Conservation (phyloP, 92 coral and sea anemone species). For the Zoanthus sociatus region DNA sequence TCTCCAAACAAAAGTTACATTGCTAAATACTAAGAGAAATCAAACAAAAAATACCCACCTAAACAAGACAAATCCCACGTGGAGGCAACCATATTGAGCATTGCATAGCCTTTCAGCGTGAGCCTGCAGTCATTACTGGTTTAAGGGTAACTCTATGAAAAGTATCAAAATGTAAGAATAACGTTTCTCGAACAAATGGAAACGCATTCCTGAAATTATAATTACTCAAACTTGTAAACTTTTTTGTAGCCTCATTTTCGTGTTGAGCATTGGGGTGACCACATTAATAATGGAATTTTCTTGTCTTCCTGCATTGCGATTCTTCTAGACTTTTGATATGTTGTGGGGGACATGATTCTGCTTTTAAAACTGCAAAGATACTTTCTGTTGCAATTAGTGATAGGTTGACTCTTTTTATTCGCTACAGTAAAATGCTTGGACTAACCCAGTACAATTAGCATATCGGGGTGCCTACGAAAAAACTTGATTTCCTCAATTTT, state of each 20-base stretch:
- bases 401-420: slow-evolving; percentile 48
- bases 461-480: too few relatives aligned
- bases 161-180: slow-evolving; percentile 15
- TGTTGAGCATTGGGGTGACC: slow-evolving; percentile 35
- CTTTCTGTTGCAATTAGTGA: slow-evolving; percentile 56
- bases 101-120: slow-evolving; percentile 5
- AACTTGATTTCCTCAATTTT: too few relatives aligned
- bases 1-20: slow-evolving; percentile 3
- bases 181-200: slow-evolving; percentile 23
- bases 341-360: background rate
- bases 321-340: slow-evolving; percentile 19
- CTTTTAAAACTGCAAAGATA: slow-evolving; percentile 27
- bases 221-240: background rate
- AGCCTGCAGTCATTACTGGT: slow-evolving; percentile 40
- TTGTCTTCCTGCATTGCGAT: background rate
- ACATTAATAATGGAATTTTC: slow-evolving; percentile 33
- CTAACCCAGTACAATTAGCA: background rate
- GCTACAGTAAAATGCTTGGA: slow-evolving; percentile 37
- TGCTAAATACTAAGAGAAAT: background rate
- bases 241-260: slow-evolving; percentile 44
- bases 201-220: background rate
- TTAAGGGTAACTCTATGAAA: slow-evolving; percentile 7
- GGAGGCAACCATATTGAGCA: slow-evolving; percentile 34
- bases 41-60: slow-evolving; percentile 8
- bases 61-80: slow-evolving; percentile 45